Evolutionary conservation across 2,797 vertebrate genomes (phyloP).

Genomic region (Vireo griseus): DNA sequence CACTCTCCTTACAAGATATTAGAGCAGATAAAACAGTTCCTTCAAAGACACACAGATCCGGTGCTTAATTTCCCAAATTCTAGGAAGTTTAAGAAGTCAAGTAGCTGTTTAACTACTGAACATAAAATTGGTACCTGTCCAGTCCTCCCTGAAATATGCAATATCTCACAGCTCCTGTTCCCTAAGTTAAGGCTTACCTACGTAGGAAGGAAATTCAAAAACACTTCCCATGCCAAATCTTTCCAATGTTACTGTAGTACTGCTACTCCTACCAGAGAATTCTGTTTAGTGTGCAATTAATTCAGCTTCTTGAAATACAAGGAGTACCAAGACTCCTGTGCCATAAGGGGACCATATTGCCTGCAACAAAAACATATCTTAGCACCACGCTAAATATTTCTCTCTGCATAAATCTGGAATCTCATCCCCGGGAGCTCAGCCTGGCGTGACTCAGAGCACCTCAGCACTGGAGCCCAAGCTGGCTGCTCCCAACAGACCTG

Average conservation of each 20-base stretch:
- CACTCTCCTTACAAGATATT: not conserved
- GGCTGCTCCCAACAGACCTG: fast-evolving
- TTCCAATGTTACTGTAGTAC: not conserved
- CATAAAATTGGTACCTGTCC: not conserved
- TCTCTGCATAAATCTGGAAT: constrained; percentile 54
- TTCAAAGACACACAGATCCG: not conserved
- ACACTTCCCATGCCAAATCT: not conserved
- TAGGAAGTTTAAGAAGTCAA: not conserved
- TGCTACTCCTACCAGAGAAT: constrained; percentile 40
- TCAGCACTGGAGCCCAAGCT: fast-evolving
- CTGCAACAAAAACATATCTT: constrained; percentile 49
- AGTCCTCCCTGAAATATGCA: not conserved
- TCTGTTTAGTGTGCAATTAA: constrained; percentile 33
- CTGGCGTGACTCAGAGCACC: not conserved
- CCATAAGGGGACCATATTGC: constrained; percentile 57
- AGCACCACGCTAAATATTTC: constrained; percentile 55
- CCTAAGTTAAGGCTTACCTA: not conserved
- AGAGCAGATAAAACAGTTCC: not conserved
- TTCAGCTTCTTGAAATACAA: constrained; percentile 20
- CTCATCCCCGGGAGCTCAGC: not conserved
- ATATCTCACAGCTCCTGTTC: not conserved
- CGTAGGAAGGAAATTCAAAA: not conserved
- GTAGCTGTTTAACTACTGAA: not conserved
- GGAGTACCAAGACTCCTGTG: constrained; percentile 20
- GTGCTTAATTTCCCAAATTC: not conserved